These are phyloP conservation scores for Antedon bifida DNA, from an alignment of 35 echinoderm and acorn worm species.

Conservation along the genomic window DNA sequence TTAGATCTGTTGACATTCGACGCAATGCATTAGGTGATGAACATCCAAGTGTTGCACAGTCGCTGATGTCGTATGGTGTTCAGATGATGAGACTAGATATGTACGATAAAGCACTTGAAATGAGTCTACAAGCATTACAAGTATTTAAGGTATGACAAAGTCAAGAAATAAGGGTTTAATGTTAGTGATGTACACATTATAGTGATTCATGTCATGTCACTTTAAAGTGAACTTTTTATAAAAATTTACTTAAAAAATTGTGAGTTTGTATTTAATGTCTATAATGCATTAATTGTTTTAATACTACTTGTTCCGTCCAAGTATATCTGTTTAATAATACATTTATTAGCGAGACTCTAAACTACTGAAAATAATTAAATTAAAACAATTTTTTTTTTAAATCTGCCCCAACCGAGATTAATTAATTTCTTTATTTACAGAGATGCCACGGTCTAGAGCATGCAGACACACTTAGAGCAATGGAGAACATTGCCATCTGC, in stretches of 20 bases:
- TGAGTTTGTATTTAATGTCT: too few species aligned
- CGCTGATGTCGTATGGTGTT: constrained; percentile 24
- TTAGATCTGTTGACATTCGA: constrained; percentile 45
- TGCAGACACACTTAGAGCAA: constrained; percentile 16
- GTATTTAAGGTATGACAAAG: constrained; percentile 22
- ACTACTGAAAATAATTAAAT: too few species aligned
- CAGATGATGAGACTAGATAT: constrained; percentile 12
- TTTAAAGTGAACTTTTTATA: neutral
- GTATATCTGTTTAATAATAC: too few species aligned
- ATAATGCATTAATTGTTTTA: too few species aligned
- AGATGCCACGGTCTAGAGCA: constrained; percentile 28
- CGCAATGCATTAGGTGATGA: constrained; percentile 27
- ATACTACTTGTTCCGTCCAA: too few species aligned
- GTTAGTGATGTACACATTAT: neutral
- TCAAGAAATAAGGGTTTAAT: neutral
- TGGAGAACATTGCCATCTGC: constrained; percentile 44
- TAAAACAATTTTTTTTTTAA: too few species aligned
- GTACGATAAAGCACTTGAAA: constrained; percentile 26
- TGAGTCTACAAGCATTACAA: constrained; percentile 27
- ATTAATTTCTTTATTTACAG: too few species aligned
- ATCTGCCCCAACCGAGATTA: too few species aligned
- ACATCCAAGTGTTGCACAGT: constrained; percentile 28
- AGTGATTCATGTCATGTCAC: neutral
- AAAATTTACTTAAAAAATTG: neutral
- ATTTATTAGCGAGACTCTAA: too few species aligned